Evolutionary conservation across 2,888 invertebrate species (phyloP), one percentile per base, ranked within the genome.

Genomic region (Allacma fusca): DNA sequence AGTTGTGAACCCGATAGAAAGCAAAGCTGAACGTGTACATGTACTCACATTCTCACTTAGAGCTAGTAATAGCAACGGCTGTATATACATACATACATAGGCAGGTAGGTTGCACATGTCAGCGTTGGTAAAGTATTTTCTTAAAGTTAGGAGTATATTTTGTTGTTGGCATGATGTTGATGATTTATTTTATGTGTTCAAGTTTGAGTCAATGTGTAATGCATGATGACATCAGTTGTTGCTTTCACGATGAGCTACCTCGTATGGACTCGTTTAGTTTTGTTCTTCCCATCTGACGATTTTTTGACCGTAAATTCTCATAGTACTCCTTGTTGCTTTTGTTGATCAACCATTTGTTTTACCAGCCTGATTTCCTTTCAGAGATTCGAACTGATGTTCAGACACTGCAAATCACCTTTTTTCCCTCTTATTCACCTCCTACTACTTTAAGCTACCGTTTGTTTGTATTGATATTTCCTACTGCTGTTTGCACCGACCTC

Each of bases 241-340:
- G 13, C 23, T 69, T 21, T 69, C 23, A 12, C 29, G 23, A 43
- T 16, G 40, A 69, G 21, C 69, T 67, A 67, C 67, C 24, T 69
- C 69, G 16, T 43, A 12, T 50, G 19, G 67, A 29, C 28, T 7
- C 28, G 7, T n/a, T 69, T n/a, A 69, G 40, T 43, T 43, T n/a
- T 69, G 29, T 69, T 69, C 21, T 43, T 43, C 43, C 69, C 40
- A 69, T 43, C 43, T 69, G 43, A 24, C 43, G 13, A 43, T 69
- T 69, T 69, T 69, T 21, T 21, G 43, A 69, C 50, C n/a, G 50
- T 50, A 50, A 19, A 9, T 50, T 50, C 19, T 50, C n/a, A n/a
- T 16, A 7, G 50, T 16, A 50, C 50, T n/a, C 50, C 2, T 16
- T 16, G 19, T 50, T 19, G 4, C 16, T 5, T 50, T 50, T 50